Base-by-base conservation (phyloP, 2,113 vertebrate species). In the Semnornis frantzii region DNA sequence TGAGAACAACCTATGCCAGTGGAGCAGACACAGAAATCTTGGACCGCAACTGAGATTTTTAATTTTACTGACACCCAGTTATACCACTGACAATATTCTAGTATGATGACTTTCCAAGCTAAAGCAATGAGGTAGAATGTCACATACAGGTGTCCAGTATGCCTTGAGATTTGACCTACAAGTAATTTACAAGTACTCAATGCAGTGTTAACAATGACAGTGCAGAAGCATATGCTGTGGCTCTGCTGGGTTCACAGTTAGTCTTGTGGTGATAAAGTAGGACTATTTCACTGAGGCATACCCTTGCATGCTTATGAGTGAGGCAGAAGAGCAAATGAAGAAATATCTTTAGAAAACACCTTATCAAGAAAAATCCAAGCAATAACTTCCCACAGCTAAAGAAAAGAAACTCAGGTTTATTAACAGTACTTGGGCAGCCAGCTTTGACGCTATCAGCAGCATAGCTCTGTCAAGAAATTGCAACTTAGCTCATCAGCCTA, bases 91-190 rank as follows among this genome's bases (percentile, higher is more conserved):
- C 50, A 73, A 12, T 44, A 4, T 66, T 77, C 65, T 64, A 81
- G 30, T 2, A 5, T 3, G 12, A 70, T 4, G 3, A 48, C 65
- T 54, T 82, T 37, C 57, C 70, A 65, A 28, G 69, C 19, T 9
- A 54, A 52, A 74, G 65, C 6, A 3, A 7, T 54, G 9, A 37
- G 20, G n/a, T 79, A 15, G 75, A 66, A 31, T 4, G 5, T 52
- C 1, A 0, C 6, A 16, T 20, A 19, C n/a, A 37, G 0, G 5
- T 39, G 55, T 46, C 30, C 33, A 62, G 8, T 18, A 8, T 3
- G 23, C 48, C 58, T 5, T 65, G 37, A 46, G 55, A 39, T 17
- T 7, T 50, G 30, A n/a, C 27, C 18, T 14, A n/a, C 27, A n/a
- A 34, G 15, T 15, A 65, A 24, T 16, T 17, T 12, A 18, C 44